These are phyloP conservation scores for Aplocera efformata DNA, from an alignment of 2,888 invertebrate species.

Conservation along the genomic window DNA sequence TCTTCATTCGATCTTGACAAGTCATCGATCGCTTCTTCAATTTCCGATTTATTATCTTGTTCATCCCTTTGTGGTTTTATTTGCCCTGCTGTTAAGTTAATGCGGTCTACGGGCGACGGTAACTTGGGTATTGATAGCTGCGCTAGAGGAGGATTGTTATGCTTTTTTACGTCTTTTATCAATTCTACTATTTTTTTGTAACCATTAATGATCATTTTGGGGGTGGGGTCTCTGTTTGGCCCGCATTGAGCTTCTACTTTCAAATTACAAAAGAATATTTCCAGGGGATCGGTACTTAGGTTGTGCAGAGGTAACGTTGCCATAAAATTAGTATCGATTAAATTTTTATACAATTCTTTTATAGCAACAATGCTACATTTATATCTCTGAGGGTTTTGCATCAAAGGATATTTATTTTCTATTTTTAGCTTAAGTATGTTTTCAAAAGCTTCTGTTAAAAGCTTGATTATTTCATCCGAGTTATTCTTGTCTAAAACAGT, in stretches of 20 bases:
- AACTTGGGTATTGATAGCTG: slow-evolving; percentile 6
- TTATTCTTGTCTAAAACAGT: slow-evolving; percentile 6
- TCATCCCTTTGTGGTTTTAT: background rate
- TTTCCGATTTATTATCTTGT: background rate
- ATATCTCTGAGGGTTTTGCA: background rate
- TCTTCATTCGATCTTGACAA: slow-evolving; percentile 3
- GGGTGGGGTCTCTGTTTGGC: slow-evolving; percentile 1
- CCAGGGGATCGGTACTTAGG: slow-evolving; percentile 6
- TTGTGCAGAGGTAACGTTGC: slow-evolving; percentile 3
- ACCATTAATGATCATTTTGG: slow-evolving; percentile 1
- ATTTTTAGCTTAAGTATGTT: slow-evolving; percentile 5
- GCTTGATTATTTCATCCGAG: slow-evolving; percentile 7
- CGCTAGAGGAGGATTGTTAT: slow-evolving; percentile 6
- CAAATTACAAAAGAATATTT: slow-evolving; percentile 7
- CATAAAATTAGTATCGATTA: slow-evolving; percentile 6
- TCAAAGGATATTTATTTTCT: background rate
- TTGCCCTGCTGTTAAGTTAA: slow-evolving; percentile 5
- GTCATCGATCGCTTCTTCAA: background rate
- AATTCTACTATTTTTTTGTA: slow-evolving; percentile 7
- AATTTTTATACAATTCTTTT: slow-evolving; percentile 3
- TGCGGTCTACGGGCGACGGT: slow-evolving; percentile 8
- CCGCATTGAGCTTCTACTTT: slow-evolving; percentile 5
- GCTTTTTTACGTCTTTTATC: slow-evolving; percentile 3
- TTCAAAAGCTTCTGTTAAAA: slow-evolving; percentile 1
- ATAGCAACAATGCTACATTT: background rate